Conservation (phyloP, 1,140 invertebrate genomes). For the Dendroctonus valens region DNA sequence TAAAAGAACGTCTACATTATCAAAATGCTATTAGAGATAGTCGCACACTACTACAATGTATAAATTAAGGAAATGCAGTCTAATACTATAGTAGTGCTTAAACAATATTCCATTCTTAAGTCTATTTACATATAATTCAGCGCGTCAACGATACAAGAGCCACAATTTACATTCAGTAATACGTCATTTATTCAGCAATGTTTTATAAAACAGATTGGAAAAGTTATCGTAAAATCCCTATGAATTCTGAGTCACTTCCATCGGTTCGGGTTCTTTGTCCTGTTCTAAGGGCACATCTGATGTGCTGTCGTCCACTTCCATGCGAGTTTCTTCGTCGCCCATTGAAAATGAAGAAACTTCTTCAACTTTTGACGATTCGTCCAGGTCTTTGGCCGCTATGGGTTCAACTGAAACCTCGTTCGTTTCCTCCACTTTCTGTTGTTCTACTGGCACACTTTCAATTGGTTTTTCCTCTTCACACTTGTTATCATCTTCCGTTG, state of each 20-base stretch:
- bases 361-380: constrained; percentile 1
- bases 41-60: too few species aligned
- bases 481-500: neutral
- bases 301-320: constrained; percentile 22
- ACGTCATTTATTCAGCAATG: too few species aligned
- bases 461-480: too few species aligned
- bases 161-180: too few species aligned
- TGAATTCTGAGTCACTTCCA: constrained; percentile 4
- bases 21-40: too few species aligned
- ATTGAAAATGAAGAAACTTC: constrained; percentile 7
- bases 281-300: constrained; percentile 7
- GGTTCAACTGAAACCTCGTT: neutral
- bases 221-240: neutral
- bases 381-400: neutral
- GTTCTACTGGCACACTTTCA: neutral
- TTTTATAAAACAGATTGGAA: too few species aligned
- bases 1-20: too few species aligned
- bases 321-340: constrained; percentile 11
- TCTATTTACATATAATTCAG: too few species aligned
- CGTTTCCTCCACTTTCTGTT: constrained; percentile 6
- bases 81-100: too few species aligned
- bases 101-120: too few species aligned
- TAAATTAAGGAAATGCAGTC: too few species aligned
- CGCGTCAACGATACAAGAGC: too few species aligned
- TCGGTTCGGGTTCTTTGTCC: constrained; percentile 24